Percentiles rank a stretch among this genome's conserved stretches.
Evolutionary conservation across 2,888 invertebrate genomes (phyloP).

Genomic region (Drosophila mettleri): DNA sequence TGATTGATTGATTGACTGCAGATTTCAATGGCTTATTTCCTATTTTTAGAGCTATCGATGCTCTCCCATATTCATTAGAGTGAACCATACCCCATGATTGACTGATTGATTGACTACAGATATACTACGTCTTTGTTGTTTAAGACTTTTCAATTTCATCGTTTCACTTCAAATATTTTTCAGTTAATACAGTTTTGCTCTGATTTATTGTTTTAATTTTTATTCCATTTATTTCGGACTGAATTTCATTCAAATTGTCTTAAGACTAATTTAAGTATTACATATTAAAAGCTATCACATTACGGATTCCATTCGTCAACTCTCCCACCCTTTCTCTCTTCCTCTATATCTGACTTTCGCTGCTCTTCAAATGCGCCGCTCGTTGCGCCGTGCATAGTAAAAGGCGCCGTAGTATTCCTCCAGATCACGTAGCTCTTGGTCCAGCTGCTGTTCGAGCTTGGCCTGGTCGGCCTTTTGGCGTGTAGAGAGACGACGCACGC

Average conservation of each 20-base stretch:
- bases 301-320: conserved; percentile 13
- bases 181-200: not conserved
- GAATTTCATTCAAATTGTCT: conserved; percentile 65
- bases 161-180: not conserved
- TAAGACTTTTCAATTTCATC: no score
- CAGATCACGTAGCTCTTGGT: conserved; percentile 65
- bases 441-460: conserved; percentile 53
- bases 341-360: not conserved
- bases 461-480: conserved; percentile 54
- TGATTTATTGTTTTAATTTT: not conserved
- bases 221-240: conserved; percentile 3
- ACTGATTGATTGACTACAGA: not conserved
- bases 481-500: conserved; percentile 39
- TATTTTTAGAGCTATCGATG: no score
- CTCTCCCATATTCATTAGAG: no score
- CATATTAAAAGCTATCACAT: conserved; percentile 60
- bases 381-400: conserved; percentile 59
- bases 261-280: not conserved
- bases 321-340: not conserved
- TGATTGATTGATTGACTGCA: no score
- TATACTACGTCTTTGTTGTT: not conserved
- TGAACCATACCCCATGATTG: not conserved
- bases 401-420: conserved; percentile 75
- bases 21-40: no score
- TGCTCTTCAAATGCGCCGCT: conserved; percentile 55